Conservation (phyloP, 2,888 invertebrate genomes). For the Pandemis corylana region DNA sequence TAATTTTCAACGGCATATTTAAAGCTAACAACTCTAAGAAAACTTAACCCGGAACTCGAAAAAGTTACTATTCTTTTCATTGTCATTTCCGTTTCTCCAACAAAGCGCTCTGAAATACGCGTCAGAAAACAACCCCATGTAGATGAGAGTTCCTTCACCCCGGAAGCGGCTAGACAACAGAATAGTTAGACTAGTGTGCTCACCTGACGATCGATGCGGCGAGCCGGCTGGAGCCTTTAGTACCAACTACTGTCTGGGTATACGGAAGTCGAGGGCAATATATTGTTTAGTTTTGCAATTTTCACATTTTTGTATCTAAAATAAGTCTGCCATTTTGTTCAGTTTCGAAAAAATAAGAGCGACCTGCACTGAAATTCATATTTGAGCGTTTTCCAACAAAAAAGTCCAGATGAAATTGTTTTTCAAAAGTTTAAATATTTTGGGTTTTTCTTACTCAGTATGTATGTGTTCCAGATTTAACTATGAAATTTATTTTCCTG, state of each 20-base stretch:
- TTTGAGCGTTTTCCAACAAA: too few relatives aligned
- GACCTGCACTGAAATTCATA: too few relatives aligned
- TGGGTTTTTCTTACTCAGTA: too few relatives aligned
- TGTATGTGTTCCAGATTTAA: too few relatives aligned
- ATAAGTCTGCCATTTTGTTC: too few relatives aligned
- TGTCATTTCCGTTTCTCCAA: background rate
- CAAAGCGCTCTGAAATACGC: background rate
- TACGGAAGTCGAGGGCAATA: background rate
- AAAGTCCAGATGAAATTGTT: too few relatives aligned
- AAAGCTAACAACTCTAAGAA: background rate
- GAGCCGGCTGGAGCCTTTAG: constrained; percentile 4
- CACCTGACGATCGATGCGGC: constrained; percentile 49
- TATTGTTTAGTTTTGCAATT: background rate
- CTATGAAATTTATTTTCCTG: too few relatives aligned
- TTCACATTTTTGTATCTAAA: background rate
- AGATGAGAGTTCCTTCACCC: constrained; percentile 6
- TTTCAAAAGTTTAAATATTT: too few relatives aligned
- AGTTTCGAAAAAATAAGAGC: too few relatives aligned
- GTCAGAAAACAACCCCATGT: background rate
- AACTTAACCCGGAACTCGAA: too few relatives aligned
- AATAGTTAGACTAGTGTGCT: constrained; percentile 1
- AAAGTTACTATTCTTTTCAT: background rate
- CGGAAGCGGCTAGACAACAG: constrained; percentile 12
- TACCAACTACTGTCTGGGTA: background rate
- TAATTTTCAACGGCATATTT: too few relatives aligned